Base-by-base conservation (phyloP, 1,140 invertebrate species). In the Saccostrea echinata region DNA sequence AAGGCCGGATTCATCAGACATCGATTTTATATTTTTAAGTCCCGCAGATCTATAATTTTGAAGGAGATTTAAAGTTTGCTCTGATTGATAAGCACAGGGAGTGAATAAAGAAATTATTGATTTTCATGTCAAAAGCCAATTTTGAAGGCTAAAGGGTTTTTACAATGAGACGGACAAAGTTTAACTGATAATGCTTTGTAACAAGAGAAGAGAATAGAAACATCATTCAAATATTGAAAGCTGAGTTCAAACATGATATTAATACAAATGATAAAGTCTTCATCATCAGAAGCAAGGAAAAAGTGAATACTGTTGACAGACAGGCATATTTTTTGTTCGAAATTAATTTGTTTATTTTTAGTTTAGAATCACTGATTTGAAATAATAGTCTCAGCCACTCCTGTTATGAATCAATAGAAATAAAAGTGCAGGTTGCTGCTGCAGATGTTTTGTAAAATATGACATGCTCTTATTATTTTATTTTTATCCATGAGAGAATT, bases 91-190 rank as follows among this genome's bases (percentile, higher is more conserved):
- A 84, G 55, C 83, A 84, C 52, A 55, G 83, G 52, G 16, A 33
- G 43, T 61, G 83, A 84, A 84, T 84, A 84, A 84, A 84, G 83
- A 55, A 61, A 84, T 57, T 84, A 84, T 84, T 84, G 83, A 84
- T 84, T 84, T 57, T 84, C 83, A 84, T 84, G 83, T 84, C 83
- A 84, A 84, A 84, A 84, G 83, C 52, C 53, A 84, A 84, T 84
- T 84, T 84, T 61, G 51, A 84, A 84, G 83, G 83, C 83, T 84
- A 55, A 61, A 33, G 30, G 83, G 30, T 61, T 84, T 84, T 57
- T 57, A 84, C 83, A 84, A 84, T 84, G 83, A 84, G 83, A 57
- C 83, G 30, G 83, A 53, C 83, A 57, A 35, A 84, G 83, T 84
- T 84, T 84, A 84, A 84, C 43, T 61, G 83, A 61, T 84, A 84